Evolutionary conservation across 2,113 vertebrate genomes (phyloP), one percentile per base, ranked within the genome.

Genomic region (Narcine bancroftii): DNA sequence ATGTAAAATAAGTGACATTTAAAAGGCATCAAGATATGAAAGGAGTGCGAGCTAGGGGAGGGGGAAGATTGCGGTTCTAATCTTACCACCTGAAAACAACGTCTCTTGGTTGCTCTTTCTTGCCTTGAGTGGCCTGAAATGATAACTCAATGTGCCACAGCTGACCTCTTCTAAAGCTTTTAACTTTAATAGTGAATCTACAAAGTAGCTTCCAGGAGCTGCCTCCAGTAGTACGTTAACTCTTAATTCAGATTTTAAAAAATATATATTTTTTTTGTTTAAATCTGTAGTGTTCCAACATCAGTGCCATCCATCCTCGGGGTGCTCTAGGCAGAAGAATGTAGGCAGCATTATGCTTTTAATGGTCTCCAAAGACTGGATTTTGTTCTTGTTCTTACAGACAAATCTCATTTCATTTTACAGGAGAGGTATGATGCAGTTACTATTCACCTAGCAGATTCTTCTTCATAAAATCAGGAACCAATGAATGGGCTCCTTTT

Each of bases 1-100:
- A 97, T 98, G 97, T 98, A 97, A 98, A 97, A 97, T 97, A 98
- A 97, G 96, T 97, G 97, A 97, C 97, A 97, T 97, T 98, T 97
- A 96, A 96, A 97, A 97, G 96, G 96, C 97, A 97, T 97, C 97
- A 97, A 96, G 96, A 97, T 96, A 96, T 97, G 97, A 97, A 96
- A 96, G 97, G 95, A 96, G 95, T 94, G 93, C 89, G 56, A 85
- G 92, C 92, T 85, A 92, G 93, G 92, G 92, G 89, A 93, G 95
- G 93, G 95, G 93, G 93, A 92, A 92, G 72, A 92, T 92, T 21
- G 47, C 93, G 94, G 94, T 92, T 92, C 95, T 94, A 96, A 96
- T 96, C 96, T 97, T 95, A 95, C 96, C 95, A 95, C 96, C 95
- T 94, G 95, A 96, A 96, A 92, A 92, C 94, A 93, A 94, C 93